Percentiles rank a stretch among this genome's conserved stretches.
Conservation (phyloP, 1,140 invertebrate species). For the Parapsyche elsis region DNA sequence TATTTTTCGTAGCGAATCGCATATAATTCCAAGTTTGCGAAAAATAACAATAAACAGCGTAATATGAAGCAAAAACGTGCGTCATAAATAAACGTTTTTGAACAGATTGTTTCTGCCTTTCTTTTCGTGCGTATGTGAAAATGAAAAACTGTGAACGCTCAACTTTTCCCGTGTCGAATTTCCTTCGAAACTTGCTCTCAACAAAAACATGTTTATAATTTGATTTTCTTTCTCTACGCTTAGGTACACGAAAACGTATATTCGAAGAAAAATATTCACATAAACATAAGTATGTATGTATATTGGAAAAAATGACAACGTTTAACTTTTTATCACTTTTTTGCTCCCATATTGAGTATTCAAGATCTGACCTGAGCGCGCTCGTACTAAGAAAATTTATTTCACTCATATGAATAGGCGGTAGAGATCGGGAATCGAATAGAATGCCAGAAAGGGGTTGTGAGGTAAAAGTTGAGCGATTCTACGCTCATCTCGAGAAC, state of each 20-base stretch:
- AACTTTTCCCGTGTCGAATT: neutral
- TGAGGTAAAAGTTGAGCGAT: neutral
- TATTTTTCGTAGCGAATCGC: no score
- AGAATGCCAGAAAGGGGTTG: neutral
- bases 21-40: neutral
- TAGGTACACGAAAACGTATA: neutral
- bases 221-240: neutral
- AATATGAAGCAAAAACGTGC: neutral
- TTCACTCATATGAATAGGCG: conserved; percentile 8
- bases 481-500: neutral
- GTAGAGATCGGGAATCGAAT: neutral
- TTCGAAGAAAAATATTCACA: neutral
- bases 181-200: neutral
- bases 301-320: no score
- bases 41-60: neutral
- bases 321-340: neutral
- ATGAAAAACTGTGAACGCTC: conserved; percentile 10
- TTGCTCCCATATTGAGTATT: neutral
- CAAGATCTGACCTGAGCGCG: neutral
- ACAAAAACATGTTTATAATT: conserved; percentile 19
- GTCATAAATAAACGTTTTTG: conserved; percentile 3
- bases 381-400: neutral
- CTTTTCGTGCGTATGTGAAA: conserved; percentile 4
- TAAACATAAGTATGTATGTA: no score
- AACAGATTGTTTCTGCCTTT: conserved; percentile 16